Evolutionary conservation across 2,888 invertebrate genomes (phyloP).

Genomic region (Protonemura montana): DNA sequence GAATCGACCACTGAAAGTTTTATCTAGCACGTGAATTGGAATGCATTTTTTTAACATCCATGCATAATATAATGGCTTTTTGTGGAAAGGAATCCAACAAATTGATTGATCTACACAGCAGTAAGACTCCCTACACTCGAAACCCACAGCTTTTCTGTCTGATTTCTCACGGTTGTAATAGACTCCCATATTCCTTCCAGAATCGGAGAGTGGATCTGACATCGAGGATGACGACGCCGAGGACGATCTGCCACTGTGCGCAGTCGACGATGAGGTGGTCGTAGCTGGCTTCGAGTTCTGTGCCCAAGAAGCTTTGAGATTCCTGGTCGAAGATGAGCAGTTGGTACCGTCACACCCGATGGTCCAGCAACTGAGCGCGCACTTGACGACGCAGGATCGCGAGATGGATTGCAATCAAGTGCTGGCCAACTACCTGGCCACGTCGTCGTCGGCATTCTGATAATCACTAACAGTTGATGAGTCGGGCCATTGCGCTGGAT

Average conservation of each 20-base stretch:
- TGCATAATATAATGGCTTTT: not conserved
- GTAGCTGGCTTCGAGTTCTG: conserved; percentile 48
- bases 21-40: conserved; percentile 12
- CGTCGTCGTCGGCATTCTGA: not conserved
- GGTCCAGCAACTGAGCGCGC: conserved; percentile 43
- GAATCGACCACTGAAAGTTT: conserved; percentile 23
- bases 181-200: not conserved
- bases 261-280: conserved; percentile 40
- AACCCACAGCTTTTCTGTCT: not conserved
- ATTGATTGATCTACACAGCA: not conserved
- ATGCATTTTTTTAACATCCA: conserved; percentile 32
- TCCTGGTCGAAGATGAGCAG: conserved; percentile 45
- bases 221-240: conserved; percentile 1
- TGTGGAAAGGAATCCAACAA: not conserved
- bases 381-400: conserved; percentile 41
- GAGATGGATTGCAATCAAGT: conserved; percentile 36
- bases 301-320: conserved; percentile 46
- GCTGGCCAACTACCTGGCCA: conserved; percentile 27
- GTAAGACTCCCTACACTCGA: not conserved
- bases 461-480: conserved; percentile 15
- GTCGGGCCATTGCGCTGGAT: not conserved
- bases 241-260: not conserved
- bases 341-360: conserved; percentile 46
- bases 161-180: not conserved
- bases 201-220: not conserved